phyloP scores from a whole-genome alignment of 2,113 vertebrate genomes.

The Condylura cristata region DNA sequence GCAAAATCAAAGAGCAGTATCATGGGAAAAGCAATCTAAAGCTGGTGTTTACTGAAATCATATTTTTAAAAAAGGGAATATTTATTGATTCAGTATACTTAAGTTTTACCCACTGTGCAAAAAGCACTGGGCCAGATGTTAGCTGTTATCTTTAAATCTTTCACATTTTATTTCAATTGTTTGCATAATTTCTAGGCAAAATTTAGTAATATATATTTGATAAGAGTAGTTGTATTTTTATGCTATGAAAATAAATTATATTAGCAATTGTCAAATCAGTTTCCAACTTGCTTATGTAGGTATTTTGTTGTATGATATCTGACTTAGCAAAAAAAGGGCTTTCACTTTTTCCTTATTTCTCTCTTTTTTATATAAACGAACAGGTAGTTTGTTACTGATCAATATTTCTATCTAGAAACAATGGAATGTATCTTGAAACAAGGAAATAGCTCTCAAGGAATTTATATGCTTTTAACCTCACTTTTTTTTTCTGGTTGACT shows the following conservation, averaged over 20 bases:
- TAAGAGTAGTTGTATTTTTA: conserved; percentile 72
- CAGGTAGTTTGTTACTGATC: conserved; percentile 67
- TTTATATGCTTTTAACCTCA: conserved; percentile 65
- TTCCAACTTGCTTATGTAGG: conserved; percentile 44
- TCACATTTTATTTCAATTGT: conserved; percentile 18
- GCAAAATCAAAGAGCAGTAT: not conserved
- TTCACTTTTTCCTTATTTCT: not conserved
- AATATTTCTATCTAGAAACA: conserved; percentile 32
- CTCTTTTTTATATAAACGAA: conserved; percentile 49
- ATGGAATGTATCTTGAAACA: not conserved
- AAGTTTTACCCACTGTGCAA: conserved; percentile 3
- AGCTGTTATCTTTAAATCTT: conserved; percentile 21
- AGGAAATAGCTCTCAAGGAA: conserved; percentile 63
- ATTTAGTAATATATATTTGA: conserved; percentile 67
- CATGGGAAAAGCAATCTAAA: not conserved
- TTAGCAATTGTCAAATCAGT: conserved; percentile 60
- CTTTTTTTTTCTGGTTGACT: conserved; percentile 49
- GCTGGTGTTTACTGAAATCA: conserved; percentile 16
- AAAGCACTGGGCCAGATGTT: conserved; percentile 23
- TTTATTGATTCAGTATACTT: not conserved
- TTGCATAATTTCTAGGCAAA: conserved; percentile 71
- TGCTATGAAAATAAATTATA: conserved; percentile 76
- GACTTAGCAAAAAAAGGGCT: conserved; percentile 59
- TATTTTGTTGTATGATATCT: conserved; percentile 64
- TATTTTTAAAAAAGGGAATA: conserved; percentile 19